Conservation (phyloP, 2,888 invertebrate genomes). For the Drosophila nigritarsus region DNA sequence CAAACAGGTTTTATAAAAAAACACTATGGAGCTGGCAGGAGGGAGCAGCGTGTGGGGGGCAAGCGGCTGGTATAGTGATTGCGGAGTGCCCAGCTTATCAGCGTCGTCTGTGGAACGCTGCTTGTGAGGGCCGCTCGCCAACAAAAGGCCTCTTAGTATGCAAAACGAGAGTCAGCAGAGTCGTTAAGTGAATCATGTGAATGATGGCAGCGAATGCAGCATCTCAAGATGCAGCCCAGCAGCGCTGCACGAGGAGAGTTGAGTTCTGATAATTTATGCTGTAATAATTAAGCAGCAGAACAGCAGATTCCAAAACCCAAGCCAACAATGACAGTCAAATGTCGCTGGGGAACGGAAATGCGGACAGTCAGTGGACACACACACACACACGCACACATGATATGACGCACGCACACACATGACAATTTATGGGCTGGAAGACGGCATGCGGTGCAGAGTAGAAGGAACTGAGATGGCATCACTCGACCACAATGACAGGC, state of each 20-base stretch:
- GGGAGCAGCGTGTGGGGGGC: not conserved
- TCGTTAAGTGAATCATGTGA: conserved; percentile 65
- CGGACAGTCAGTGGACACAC: conserved; percentile 29
- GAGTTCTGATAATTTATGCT: conserved; percentile 73
- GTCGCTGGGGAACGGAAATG: conserved; percentile 59
- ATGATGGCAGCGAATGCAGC: conserved; percentile 27
- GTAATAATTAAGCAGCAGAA: conserved; percentile 73
- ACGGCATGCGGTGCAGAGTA: conserved; percentile 46
- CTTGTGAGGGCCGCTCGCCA: conserved; percentile 30
- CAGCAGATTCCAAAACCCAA: conserved; percentile 12
- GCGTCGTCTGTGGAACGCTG: conserved; percentile 26
- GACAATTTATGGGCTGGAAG: conserved; percentile 47
- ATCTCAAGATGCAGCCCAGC: conserved; percentile 63
- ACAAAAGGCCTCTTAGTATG: conserved; percentile 76
- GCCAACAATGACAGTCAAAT: conserved; percentile 64
- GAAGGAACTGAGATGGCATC: conserved; percentile 22
- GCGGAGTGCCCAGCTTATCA: conserved; percentile 44
- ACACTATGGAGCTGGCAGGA: not conserved
- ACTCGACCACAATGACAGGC: conserved; percentile 54
- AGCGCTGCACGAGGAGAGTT: conserved; percentile 8
- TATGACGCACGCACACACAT: conserved; percentile 29
- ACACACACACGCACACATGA: conserved; percentile 3
- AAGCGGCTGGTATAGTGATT: not conserved
- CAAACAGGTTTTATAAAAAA: conserved; percentile 39
- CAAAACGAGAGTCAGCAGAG: conserved; percentile 60